Percentiles rank a stretch among this genome's conserved stretches.
Conservation (phyloP, 2,797 vertebrate species). For the Neopelma chrysocephalum region DNA sequence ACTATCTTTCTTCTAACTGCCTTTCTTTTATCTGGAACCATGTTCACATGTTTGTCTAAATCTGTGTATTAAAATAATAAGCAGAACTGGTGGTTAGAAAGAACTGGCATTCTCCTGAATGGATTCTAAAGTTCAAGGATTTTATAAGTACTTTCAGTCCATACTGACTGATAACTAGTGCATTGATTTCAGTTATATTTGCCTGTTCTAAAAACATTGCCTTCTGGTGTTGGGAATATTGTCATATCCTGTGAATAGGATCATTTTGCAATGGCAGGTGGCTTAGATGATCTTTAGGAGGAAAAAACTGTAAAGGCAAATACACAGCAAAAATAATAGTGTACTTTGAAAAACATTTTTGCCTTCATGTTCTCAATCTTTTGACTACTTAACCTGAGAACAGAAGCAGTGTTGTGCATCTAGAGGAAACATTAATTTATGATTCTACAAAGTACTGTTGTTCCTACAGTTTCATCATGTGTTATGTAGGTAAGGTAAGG, state of each 20-base stretch:
- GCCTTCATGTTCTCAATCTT: not conserved
- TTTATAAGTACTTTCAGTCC: not conserved
- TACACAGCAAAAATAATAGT: not conserved
- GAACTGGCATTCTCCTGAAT: not conserved
- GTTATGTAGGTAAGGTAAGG: not conserved
- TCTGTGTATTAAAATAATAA: not conserved
- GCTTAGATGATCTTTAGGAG: not conserved
- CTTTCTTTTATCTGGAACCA: not conserved
- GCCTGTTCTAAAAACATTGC: not conserved
- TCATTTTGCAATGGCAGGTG: not conserved
- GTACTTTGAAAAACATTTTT: not conserved
- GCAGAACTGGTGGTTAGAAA: not conserved
- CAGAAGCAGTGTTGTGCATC: not conserved
- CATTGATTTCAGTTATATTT: not conserved
- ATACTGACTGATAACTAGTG: not conserved
- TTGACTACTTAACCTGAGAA: not conserved
- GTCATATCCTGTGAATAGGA: not conserved
- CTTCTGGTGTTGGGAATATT: not conserved
- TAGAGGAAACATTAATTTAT: not conserved
- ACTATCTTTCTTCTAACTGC: not conserved
- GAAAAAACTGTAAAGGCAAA: not conserved
- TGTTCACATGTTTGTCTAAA: not conserved
- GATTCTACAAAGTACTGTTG: not conserved
- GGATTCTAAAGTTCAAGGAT: not conserved
- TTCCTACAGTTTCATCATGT: not conserved